Evolutionary conservation across 1,140 invertebrate genomes (phyloP).

Genomic region (Pogonomyrmex barbatus): DNA sequence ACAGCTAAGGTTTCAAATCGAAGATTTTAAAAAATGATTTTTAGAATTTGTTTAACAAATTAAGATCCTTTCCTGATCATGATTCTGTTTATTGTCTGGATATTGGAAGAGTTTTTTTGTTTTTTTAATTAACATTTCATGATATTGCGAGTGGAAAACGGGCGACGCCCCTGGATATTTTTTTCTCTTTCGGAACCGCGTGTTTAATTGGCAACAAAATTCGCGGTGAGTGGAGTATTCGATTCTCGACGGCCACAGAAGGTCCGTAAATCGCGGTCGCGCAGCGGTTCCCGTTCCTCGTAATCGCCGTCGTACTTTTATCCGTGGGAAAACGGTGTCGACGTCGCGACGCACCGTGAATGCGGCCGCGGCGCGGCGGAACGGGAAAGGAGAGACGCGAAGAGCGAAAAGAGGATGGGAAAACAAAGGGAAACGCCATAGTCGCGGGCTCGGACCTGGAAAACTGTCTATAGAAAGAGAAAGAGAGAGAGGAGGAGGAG

Average conservation of each 20-base stretch:
- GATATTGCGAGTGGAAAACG: neutral
- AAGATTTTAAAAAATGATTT: too few species aligned
- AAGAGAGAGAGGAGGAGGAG: neutral
- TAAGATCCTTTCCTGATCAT: too few species aligned
- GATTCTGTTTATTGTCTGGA: too few species aligned
- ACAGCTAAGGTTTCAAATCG: too few species aligned
- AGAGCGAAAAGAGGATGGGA: conserved; percentile 28
- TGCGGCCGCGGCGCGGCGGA: conserved; percentile 12
- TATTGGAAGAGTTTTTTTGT: too few species aligned
- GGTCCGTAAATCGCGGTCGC: conserved; percentile 48
- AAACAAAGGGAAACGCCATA: conserved; percentile 26
- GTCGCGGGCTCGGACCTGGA: neutral
- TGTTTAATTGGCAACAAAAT: conserved; percentile 8
- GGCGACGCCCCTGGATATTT: neutral
- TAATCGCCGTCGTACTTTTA: conserved; percentile 52
- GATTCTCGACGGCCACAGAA: conserved; percentile 13
- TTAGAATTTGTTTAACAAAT: too few species aligned
- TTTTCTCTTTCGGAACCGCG: neutral
- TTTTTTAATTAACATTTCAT: neutral
- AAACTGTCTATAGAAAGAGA: neutral
- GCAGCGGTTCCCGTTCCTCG: conserved; percentile 13
- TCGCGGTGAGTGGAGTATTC: conserved; percentile 12
- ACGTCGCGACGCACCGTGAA: conserved; percentile 58
- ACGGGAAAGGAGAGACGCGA: conserved; percentile 47
- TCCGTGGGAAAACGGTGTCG: conserved; percentile 52